A percentile compares a stretch with the other conserved stretches of the same genome.
Evolutionary conservation across 2,797 vertebrate species (phyloP).

Genomic region (Microctenopoma lineatum): DNA sequence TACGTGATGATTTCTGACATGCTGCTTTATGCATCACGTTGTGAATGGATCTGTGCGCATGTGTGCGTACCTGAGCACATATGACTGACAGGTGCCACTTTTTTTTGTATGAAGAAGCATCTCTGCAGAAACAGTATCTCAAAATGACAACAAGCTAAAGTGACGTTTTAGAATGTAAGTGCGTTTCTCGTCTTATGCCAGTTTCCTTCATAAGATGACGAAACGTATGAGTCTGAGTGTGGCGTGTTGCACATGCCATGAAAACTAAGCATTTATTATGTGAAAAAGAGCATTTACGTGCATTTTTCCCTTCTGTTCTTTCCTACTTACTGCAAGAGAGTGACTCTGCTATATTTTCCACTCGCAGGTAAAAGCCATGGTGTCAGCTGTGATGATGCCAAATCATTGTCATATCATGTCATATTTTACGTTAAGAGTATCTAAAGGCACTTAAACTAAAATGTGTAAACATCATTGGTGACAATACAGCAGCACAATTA

Average conservation of each 20-base stretch:
- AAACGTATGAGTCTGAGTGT: slow-evolving; percentile 1
- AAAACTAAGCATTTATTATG: slow-evolving; percentile 47
- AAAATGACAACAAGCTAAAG: slow-evolving; percentile 15
- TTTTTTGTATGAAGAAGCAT: slow-evolving; percentile 14
- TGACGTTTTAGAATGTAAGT: slow-evolving; percentile 16
- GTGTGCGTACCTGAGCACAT: slow-evolving; percentile 10
- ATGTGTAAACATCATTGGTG: slow-evolving; percentile 8
- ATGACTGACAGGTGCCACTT: slow-evolving; percentile 3
- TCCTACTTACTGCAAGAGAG: background rate
- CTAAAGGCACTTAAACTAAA: slow-evolving; percentile 17
- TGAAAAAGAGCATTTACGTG: slow-evolving; percentile 25
- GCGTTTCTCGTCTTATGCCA: background rate
- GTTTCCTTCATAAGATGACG: slow-evolving; percentile 9
- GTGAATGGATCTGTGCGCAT: slow-evolving; percentile 29
- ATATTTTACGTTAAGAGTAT: slow-evolving; percentile 31
- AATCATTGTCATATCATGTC: slow-evolving; percentile 29
- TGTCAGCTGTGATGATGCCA: slow-evolving; percentile 28
- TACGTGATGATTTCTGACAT: slow-evolving; percentile 23
- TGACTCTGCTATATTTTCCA: slow-evolving; percentile 12
- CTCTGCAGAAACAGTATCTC: slow-evolving; percentile 19
- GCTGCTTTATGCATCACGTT: slow-evolving; percentile 41
- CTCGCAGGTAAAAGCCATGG: slow-evolving; percentile 26
- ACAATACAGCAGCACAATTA: slow-evolving; percentile 50
- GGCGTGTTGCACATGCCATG: slow-evolving; percentile 4
- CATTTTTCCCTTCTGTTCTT: slow-evolving; percentile 16